A percentile compares a stretch with the other conserved stretches of the same genome.
Conservation (phyloP, 2,797 vertebrate genomes). For the Aeoliscus strigatus region DNA sequence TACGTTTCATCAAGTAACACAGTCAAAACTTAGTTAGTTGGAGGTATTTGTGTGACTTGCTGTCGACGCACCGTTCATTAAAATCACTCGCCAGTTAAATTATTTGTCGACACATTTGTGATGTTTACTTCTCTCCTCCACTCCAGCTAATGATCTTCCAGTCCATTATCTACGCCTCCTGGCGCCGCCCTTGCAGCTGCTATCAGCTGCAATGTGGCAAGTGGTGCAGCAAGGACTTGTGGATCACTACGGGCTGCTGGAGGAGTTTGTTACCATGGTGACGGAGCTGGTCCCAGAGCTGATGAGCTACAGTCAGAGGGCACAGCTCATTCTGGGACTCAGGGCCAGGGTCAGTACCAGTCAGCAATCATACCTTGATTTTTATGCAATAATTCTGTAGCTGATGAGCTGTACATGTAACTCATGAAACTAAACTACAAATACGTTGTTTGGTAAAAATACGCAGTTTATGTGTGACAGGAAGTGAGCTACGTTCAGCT, state of each 20-base stretch:
- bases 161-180: conserved; percentile 64
- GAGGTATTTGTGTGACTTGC: no score
- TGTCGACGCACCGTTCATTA: no score
- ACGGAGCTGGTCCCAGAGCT: conserved; percentile 74
- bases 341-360: conserved; percentile 72
- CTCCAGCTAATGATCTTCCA: conserved; percentile 61
- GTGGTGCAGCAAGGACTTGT: conserved; percentile 69
- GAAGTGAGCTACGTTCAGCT: no score
- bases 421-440: no score
- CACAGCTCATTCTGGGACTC: conserved; percentile 78
- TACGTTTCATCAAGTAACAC: no score
- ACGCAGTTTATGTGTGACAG: no score
- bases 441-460: no score
- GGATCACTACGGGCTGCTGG: conserved; percentile 73
- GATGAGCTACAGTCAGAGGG: conserved; percentile 78
- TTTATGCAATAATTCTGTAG: no score
- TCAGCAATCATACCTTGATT: background rate
- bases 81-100: no score
- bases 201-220: conserved; percentile 76
- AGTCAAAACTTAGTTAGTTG: no score
- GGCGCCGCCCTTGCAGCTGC: conserved; percentile 70
- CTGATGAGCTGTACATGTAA: no score
- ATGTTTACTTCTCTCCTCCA: background rate
- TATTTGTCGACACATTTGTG: no score
- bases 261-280: conserved; percentile 76